Percentiles rank a stretch among this genome's conserved stretches.
Conservation (phyloP, 2,888 invertebrate species). For the Coleophora flavipennella region DNA sequence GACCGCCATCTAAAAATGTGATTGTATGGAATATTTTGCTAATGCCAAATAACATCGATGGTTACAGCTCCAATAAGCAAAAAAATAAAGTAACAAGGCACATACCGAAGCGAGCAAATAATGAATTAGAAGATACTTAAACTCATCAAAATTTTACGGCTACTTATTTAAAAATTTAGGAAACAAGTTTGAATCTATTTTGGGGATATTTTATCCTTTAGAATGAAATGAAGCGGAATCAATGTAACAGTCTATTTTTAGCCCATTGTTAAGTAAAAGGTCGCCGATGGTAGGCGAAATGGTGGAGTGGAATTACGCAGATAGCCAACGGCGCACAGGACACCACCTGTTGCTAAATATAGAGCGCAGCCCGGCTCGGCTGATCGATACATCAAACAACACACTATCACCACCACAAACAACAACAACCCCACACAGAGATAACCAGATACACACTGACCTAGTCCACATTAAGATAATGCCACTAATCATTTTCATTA, state of each 20-base stretch:
- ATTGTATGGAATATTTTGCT: slow-evolving; percentile 12
- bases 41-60: slow-evolving; percentile 9
- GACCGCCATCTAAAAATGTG: slow-evolving; percentile 49
- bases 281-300: slow-evolving; percentile 27
- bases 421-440: background rate
- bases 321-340: slow-evolving; percentile 33
- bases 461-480: slow-evolving; percentile 1
- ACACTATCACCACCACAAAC: slow-evolving; percentile 19
- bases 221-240: background rate
- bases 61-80: slow-evolving; percentile 3
- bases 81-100: slow-evolving; percentile 8
- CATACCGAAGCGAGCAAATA: slow-evolving; percentile 21
- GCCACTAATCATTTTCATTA: background rate
- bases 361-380: slow-evolving; percentile 42
- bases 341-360: slow-evolving; percentile 70
- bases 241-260: slow-evolving; percentile 18
- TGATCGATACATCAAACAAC: slow-evolving; percentile 45
- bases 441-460: background rate
- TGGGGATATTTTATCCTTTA: background rate
- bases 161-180: no score
- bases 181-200: no score
- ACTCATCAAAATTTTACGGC: no score
- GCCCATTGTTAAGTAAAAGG: slow-evolving; percentile 26
- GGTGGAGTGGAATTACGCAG: slow-evolving; percentile 36
- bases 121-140: no score